Percentiles rank a stretch among this genome's conserved stretches.
Evolutionary conservation across 2,888 invertebrate genomes (phyloP).

Genomic region (Ptychoptera albimana): DNA sequence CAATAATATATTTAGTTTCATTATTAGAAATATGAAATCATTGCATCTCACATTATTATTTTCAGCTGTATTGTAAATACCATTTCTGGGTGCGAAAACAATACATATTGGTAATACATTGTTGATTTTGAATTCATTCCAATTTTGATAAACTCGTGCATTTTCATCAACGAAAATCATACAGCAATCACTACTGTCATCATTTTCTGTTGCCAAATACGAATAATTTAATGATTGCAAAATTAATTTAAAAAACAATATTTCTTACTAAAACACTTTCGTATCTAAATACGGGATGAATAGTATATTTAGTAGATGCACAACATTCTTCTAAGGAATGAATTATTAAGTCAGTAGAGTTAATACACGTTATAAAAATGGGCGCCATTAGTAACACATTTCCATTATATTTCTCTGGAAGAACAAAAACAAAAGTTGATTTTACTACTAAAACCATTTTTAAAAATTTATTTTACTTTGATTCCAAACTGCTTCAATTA

Average conservation of each 20-base stretch:
- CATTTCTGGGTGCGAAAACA: slow-evolving; percentile 31
- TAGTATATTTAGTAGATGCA: slow-evolving; percentile 14
- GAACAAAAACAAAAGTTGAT: not conserved
- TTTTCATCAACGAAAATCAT: slow-evolving; percentile 25
- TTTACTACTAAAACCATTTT: too few relatives aligned
- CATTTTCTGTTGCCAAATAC: slow-evolving; percentile 6
- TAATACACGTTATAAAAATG: slow-evolving; percentile 18
- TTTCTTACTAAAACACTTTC: slow-evolving; percentile 22
- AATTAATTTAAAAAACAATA: not conserved
- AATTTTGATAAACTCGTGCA: slow-evolving; percentile 31
- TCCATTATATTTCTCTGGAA: slow-evolving; percentile 23
- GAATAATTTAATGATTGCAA: not conserved
- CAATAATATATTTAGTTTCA: not conserved
- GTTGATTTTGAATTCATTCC: slow-evolving; percentile 27
- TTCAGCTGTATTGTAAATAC: slow-evolving; percentile 20
- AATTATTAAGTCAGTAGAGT: not conserved
- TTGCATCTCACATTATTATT: slow-evolving; percentile 8
- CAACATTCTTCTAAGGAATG: slow-evolving; percentile 9
- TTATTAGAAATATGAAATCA: not conserved
- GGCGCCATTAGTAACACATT: slow-evolving; percentile 19
- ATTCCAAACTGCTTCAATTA: slow-evolving; percentile 19
- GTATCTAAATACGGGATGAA: slow-evolving; percentile 23
- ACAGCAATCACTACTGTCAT: slow-evolving; percentile 19
- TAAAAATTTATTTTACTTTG: too few relatives aligned
- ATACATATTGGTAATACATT: slow-evolving; percentile 31